phyloP scores from a whole-genome alignment of 2,888 invertebrate genomes.

The Xestia ashworthii region DNA sequence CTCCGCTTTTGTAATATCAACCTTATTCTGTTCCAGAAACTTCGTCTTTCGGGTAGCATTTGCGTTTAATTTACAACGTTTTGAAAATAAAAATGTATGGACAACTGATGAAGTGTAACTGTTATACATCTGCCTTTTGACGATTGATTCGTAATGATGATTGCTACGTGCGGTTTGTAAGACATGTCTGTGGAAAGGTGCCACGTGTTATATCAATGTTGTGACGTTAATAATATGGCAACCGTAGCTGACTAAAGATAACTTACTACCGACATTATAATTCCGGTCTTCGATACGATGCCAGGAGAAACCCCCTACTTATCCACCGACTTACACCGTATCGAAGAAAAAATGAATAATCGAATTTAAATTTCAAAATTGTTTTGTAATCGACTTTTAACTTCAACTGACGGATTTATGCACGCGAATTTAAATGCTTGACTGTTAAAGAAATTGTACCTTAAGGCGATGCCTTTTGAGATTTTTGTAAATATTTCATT shows the following conservation, averaged over 20 bases:
- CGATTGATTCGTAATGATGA: constrained; percentile 71
- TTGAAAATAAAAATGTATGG: constrained; percentile 65
- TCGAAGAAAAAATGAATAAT: constrained; percentile 64
- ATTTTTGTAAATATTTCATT: constrained; percentile 56
- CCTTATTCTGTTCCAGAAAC: constrained; percentile 59
- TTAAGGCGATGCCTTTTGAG: constrained; percentile 52
- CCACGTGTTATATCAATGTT: constrained; percentile 80
- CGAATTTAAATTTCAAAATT: constrained; percentile 71
- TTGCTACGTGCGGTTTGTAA: constrained; percentile 82
- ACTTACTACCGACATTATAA: constrained; percentile 83
- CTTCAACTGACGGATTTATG: constrained; percentile 61
- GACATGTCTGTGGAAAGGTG: constrained; percentile 80
- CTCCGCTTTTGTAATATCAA: constrained; percentile 55
- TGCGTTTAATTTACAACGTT: constrained; percentile 58
- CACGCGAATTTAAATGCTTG: constrained; percentile 50
- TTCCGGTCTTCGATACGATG: constrained; percentile 75
- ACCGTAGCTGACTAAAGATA: constrained; percentile 78
- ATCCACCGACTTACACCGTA: constrained; percentile 60
- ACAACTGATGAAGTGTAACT: constrained; percentile 83
- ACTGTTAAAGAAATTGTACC: constrained; percentile 52
- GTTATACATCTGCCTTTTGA: constrained; percentile 86
- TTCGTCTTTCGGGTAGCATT: constrained; percentile 48
- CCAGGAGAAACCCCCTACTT: constrained; percentile 69
- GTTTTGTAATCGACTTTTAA: constrained; percentile 67
- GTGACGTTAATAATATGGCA: constrained; percentile 83